Evolutionary conservation across 2,797 vertebrate genomes (phyloP).

Genomic region (Apodemus agrarius): DNA sequence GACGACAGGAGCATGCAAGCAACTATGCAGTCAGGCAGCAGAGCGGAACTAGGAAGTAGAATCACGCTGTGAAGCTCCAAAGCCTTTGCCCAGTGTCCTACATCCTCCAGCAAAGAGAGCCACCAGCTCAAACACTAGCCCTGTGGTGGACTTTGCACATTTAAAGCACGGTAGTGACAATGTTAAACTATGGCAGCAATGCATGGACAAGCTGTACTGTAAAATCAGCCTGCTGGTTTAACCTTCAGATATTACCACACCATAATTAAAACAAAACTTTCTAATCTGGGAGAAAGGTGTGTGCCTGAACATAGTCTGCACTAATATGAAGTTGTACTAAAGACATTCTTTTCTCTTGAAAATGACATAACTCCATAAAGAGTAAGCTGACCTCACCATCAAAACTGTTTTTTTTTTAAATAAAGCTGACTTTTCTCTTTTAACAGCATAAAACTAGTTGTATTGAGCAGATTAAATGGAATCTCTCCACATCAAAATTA

Average conservation of each 20-base stretch:
- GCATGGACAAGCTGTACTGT: not conserved
- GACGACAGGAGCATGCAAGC: not conserved
- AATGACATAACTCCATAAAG: not conserved
- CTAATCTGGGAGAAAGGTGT: not conserved
- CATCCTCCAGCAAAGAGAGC: not conserved
- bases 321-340: not conserved
- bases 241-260: not conserved
- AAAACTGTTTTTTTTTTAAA: not conserved
- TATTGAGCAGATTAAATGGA: not conserved
- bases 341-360: not conserved
- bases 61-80: not conserved
- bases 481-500: not conserved
- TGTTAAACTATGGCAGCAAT: not conserved
- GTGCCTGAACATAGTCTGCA: not conserved
- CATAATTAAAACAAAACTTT: not conserved
- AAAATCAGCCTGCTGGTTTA: not conserved
- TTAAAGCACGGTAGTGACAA: not conserved
- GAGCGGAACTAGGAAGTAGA: not conserved
- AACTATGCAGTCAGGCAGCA: not conserved
- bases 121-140: not conserved
- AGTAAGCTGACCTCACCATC: not conserved
- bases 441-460: not conserved
- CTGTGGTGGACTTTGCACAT: not conserved
- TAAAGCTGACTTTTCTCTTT: not conserved
- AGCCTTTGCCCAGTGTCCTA: not conserved